These are phyloP conservation scores for Microplitis manilae DNA, from an alignment of 2,888 invertebrate species.

Conservation along the genomic window DNA sequence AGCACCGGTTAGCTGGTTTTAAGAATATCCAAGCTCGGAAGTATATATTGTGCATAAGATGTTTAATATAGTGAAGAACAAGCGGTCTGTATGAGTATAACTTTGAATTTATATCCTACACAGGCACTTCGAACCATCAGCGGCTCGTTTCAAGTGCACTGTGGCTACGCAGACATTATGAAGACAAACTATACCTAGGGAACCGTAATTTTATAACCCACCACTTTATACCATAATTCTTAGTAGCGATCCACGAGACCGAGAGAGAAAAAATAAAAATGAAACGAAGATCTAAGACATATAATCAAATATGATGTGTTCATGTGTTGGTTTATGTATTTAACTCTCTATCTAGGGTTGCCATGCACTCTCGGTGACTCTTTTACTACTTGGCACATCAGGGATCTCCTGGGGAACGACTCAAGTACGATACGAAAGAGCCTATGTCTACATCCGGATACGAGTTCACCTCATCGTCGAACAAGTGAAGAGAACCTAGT, in stretches of 20 bases:
- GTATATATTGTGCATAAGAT: conserved; percentile 28
- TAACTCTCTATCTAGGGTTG: neutral
- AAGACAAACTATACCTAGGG: conserved; percentile 72
- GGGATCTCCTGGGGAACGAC: conserved; percentile 32
- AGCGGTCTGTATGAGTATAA: conserved; percentile 58
- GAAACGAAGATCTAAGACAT: neutral
- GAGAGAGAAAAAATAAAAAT: neutral
- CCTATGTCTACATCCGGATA: neutral
- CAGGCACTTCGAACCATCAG: conserved; percentile 72
- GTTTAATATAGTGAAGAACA: conserved; percentile 37
- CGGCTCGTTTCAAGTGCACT: conserved; percentile 71
- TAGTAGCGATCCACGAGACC: conserved; percentile 48
- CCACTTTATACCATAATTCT: conserved; percentile 69
- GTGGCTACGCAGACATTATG: conserved; percentile 70
- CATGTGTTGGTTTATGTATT: neutral
- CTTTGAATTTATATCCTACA: conserved; percentile 70
- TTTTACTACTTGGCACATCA: neutral
- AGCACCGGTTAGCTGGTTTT: neutral
- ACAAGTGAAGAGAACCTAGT: neutral
- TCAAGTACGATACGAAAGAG: conserved; percentile 32
- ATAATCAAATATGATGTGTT: neutral
- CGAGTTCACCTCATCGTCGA: conserved; percentile 23
- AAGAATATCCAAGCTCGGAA: conserved; percentile 19
- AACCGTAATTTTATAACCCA: conserved; percentile 66
- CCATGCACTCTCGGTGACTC: neutral